Conservation (phyloP, 2,888 invertebrate species). For the Drosophila paracracens region DNA sequence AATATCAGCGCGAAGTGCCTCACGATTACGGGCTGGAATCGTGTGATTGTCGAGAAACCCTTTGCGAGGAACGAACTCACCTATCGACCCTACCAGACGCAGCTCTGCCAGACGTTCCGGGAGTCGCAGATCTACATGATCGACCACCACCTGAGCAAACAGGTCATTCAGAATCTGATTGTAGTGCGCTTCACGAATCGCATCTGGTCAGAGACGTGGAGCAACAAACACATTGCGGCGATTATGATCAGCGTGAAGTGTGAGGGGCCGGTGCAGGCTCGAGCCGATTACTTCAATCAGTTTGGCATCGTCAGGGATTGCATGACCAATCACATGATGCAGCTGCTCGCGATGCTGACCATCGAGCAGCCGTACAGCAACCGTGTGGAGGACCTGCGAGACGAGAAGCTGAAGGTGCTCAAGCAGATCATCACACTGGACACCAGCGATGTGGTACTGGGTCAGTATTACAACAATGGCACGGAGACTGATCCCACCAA, state of each 20-base stretch:
- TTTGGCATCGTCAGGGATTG: constrained; percentile 67
- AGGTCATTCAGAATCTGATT: constrained; percentile 58
- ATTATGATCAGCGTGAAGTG: constrained; percentile 66
- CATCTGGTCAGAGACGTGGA: constrained; percentile 66
- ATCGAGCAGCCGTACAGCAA: constrained; percentile 67
- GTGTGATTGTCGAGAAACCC: constrained; percentile 66
- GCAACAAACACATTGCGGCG: constrained; percentile 55
- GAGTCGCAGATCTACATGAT: constrained; percentile 71
- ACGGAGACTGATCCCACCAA: constrained; percentile 53
- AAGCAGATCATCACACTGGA: constrained; percentile 46
- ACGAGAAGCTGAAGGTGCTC: constrained; percentile 58
- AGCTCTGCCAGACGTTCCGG: constrained; percentile 60
- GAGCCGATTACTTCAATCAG: constrained; percentile 64
- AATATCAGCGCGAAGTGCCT: constrained; percentile 57
- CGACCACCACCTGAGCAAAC: constrained; percentile 61
- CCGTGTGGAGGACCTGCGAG: constrained; percentile 55
- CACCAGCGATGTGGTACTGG: constrained; percentile 56
- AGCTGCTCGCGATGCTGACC: constrained; percentile 56
- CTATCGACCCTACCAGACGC: constrained; percentile 49
- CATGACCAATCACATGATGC: constrained; percentile 69
- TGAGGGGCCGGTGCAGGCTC: constrained; percentile 45
- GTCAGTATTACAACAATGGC: constrained; percentile 60
- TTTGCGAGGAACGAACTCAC: constrained; percentile 58
- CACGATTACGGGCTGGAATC: constrained; percentile 55
- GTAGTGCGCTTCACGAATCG: constrained; percentile 62